Conservation (phyloP, 1,140 invertebrate genomes). For the Caerostris extrusa region DNA sequence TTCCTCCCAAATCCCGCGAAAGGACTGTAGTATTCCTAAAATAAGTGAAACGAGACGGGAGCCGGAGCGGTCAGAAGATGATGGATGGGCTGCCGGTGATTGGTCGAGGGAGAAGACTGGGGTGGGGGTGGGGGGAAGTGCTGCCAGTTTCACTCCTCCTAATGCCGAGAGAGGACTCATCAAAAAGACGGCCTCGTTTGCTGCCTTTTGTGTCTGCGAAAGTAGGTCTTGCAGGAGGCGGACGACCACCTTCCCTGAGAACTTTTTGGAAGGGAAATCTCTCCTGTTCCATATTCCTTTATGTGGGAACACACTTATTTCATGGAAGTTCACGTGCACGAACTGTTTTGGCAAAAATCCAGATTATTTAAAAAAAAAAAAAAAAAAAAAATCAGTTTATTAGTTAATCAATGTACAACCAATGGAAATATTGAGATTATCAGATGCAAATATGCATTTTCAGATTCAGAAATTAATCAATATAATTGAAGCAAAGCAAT, state of each 20-base stretch:
- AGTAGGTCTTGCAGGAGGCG: slow-evolving; percentile 11
- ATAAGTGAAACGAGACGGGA: slow-evolving; percentile 54
- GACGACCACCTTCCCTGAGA: slow-evolving; percentile 4
- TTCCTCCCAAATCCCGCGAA: neutral
- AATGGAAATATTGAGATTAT: no score
- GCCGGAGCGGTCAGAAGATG: slow-evolving; percentile 64
- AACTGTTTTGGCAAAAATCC: no score
- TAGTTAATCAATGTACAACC: no score
- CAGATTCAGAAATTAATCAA: no score
- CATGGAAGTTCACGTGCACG: no score
- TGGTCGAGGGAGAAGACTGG: slow-evolving; percentile 23
- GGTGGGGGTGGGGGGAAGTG: neutral
- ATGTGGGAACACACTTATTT: neutral
- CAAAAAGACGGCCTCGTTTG: slow-evolving; percentile 11
- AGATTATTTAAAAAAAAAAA: no score
- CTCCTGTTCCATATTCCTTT: neutral
- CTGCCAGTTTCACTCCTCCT: slow-evolving; percentile 26
- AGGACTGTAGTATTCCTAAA: slow-evolving; percentile 45
- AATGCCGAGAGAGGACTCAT: neutral
- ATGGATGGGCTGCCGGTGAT: slow-evolving; percentile 66
- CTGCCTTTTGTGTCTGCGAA: slow-evolving; percentile 10
- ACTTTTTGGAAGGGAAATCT: neutral
- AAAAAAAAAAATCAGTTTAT: no score
- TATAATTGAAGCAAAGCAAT: no score
- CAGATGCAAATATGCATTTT: no score